phyloP scores from a whole-genome alignment of 1,140 invertebrate genomes.

The Idris sp. region DNA sequence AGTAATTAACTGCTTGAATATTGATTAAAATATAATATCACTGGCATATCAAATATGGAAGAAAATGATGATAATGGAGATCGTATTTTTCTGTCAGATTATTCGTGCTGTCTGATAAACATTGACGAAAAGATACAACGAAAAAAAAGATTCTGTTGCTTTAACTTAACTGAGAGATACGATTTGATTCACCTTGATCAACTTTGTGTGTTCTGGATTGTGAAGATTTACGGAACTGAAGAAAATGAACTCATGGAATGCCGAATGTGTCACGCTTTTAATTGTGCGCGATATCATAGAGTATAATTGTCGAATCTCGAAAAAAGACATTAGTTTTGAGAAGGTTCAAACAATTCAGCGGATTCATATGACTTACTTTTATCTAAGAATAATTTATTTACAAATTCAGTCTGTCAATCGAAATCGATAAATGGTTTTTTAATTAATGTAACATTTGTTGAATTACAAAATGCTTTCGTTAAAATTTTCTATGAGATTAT shows the following conservation, averaged over 20 bases:
- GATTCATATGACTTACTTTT: constrained; percentile 33
- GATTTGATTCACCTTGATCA: constrained; percentile 43
- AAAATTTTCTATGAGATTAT: too few species aligned
- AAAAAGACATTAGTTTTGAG: constrained; percentile 36
- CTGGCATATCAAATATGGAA: constrained; percentile 44
- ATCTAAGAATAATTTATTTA: constrained; percentile 10
- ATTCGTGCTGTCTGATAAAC: constrained; percentile 54
- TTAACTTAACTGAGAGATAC: constrained; percentile 46
- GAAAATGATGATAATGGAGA: neutral
- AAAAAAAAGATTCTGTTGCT: constrained; percentile 45
- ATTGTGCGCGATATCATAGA: constrained; percentile 29
- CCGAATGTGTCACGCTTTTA: constrained; percentile 45
- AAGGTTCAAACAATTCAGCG: constrained; percentile 2
- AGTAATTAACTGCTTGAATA: constrained; percentile 32
- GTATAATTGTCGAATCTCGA: constrained; percentile 49
- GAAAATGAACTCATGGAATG: constrained; percentile 43
- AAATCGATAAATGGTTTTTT: too few species aligned
- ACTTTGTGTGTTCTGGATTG: constrained; percentile 39
- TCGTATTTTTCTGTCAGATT: constrained; percentile 51
- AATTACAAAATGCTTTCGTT: too few species aligned
- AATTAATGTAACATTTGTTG: too few species aligned
- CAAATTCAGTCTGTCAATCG: too few species aligned
- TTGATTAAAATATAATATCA: constrained; percentile 44
- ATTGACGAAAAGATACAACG: constrained; percentile 50
- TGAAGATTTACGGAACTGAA: constrained; percentile 43